Evolutionary conservation across 2,888 invertebrate genomes (phyloP), one percentile per base, ranked within the genome.

Genomic region (Cotesia congregata): DNA sequence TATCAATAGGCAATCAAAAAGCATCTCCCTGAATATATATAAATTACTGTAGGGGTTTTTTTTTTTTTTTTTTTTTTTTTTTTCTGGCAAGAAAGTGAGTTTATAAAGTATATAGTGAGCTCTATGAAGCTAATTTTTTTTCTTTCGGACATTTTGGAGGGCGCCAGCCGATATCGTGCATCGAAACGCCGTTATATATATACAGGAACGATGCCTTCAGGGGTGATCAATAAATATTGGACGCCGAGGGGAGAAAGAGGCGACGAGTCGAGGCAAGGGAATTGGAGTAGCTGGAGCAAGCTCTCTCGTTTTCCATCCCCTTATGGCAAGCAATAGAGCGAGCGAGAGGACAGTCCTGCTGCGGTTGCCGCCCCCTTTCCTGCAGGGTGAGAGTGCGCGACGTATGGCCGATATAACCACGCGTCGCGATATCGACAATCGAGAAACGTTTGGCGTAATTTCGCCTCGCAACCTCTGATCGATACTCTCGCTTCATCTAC

Each of bases 201-300:
- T 62, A 64, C 67, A 59, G 64, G 84, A 83, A 87, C 85, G 86
- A 87, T 86, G 86, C 87, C 88, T 88, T 87, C 83, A 85, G 86
- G 88, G 87, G 84, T 88, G 87, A 89, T 89, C 88, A 84, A 88
- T 89, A 89, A 89, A 89, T 88, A 89, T 88, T 86, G 88, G 88
- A 86, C 86, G 86, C 85, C 85, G 86, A 87, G 85, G 86, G 85
- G 83, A 85, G 84, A 83, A 83, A 67, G 81, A 78, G 67, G 67
- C 74, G 75, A 72, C 64, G 80, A 72, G 82, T 73, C 73, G 80
- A 77, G 74, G 80, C 80, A 75, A 69, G 78, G 81, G 81, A 79
- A 77, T 77, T 70, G 75, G 77, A 38, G 75, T 61, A 72, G 67
- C 69, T 67, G 70, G 72, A 69, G 77, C 41, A 61, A 79, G 74